Evolutionary conservation across 2,888 invertebrate genomes (phyloP).

Genomic region (Nemotelus pantherinus): DNA sequence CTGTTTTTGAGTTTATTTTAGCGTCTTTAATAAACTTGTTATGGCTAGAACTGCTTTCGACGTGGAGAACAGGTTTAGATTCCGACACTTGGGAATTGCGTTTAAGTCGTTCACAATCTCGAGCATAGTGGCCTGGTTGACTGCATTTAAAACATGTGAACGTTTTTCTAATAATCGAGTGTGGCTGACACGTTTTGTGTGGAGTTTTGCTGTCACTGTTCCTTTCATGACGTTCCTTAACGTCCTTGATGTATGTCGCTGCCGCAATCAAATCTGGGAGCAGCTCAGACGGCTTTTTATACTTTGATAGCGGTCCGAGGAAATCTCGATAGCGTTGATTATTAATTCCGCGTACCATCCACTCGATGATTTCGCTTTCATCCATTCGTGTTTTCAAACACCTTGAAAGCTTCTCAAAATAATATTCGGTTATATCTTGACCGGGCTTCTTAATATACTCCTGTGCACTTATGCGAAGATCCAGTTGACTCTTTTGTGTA

Average conservation of each 20-base stretch:
- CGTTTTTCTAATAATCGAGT: not conserved
- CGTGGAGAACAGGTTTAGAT: not conserved
- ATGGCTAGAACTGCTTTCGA: not conserved
- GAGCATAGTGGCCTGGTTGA: constrained; percentile 13
- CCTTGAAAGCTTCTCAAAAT: not conserved
- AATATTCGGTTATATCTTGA: constrained; percentile 24
- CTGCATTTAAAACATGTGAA: constrained; percentile 15
- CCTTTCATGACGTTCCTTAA: not conserved
- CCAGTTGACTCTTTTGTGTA: not conserved
- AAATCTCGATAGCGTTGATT: constrained; percentile 19
- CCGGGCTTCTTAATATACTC: not conserved
- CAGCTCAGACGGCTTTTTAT: constrained; percentile 17
- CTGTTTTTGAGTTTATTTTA: not conserved
- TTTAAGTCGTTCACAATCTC: constrained; percentile 2
- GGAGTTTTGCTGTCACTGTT: not conserved
- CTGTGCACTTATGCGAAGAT: constrained; percentile 4
- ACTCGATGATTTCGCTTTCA: not conserved
- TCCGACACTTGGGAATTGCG: not conserved
- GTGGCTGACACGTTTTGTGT: too few species aligned
- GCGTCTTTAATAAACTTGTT: not conserved
- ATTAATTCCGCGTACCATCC: not conserved
- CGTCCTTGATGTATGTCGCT: not conserved
- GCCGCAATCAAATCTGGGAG: not conserved
- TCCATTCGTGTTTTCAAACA: constrained; percentile 1
- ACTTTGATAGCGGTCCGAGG: constrained; percentile 15